Evolutionary conservation across 2,797 vertebrate species (phyloP).

Genomic region (Thripadectes ignobilis): DNA sequence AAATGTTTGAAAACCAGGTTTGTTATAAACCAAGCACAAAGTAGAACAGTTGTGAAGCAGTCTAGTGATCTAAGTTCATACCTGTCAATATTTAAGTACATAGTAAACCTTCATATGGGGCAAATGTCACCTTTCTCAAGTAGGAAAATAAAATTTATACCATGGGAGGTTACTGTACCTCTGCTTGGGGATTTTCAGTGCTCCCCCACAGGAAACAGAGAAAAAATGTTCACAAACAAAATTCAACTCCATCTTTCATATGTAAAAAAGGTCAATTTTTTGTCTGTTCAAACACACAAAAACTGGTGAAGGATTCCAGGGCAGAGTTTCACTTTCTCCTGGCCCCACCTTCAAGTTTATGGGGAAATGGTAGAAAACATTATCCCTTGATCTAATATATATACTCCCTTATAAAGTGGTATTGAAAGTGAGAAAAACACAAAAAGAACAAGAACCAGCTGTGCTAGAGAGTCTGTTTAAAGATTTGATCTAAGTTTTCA

Average conservation of each 20-base stretch:
- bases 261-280: not conserved
- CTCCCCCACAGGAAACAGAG: not conserved
- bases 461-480: conserved; percentile 8
- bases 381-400: conserved; percentile 49
- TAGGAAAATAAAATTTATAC: not conserved
- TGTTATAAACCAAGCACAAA: not conserved
- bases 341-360: not conserved
- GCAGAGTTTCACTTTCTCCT: conserved; percentile 27
- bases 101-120: not conserved
- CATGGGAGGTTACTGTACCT: not conserved
- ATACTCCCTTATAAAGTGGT: conserved; percentile 17
- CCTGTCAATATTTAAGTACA: not conserved
- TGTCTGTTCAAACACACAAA: not conserved
- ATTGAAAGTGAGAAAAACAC: conserved; percentile 53
- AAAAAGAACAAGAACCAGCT: conserved; percentile 54
- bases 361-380: conserved; percentile 33
- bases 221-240: not conserved
- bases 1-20: not conserved
- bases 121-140: not conserved
- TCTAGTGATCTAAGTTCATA: not conserved
- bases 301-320: not conserved
- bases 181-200: not conserved
- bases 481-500: not conserved
- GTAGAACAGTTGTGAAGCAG: not conserved
- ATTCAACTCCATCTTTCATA: not conserved